Evolutionary conservation across 2,113 vertebrate genomes (phyloP).

Genomic region (Ardeotis arabs): DNA sequence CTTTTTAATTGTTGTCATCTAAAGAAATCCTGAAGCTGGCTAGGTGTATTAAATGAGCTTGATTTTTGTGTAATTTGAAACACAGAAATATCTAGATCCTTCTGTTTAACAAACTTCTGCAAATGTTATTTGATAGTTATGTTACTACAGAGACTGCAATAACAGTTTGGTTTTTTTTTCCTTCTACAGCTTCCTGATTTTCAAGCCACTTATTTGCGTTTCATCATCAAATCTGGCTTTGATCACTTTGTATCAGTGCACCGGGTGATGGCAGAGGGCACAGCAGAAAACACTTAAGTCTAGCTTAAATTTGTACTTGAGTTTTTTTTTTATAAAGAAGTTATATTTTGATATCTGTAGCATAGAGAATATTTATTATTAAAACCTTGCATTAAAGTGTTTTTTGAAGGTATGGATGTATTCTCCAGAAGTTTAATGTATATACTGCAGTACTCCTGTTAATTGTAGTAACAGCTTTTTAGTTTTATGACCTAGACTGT

Average conservation of each 20-base stretch:
- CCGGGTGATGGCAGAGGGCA: constrained; percentile 82
- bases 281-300: constrained; percentile 8
- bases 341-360: background rate
- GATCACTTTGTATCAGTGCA: constrained; percentile 94
- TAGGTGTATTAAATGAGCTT: background rate
- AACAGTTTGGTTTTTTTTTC: background rate
- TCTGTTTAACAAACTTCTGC: background rate
- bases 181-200: constrained; percentile 81
- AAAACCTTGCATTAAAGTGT: background rate
- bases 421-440: background rate
- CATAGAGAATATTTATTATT: background rate
- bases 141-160: background rate
- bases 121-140: background rate
- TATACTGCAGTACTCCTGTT: background rate
- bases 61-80: background rate
- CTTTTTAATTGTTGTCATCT: background rate
- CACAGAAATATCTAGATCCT: background rate
- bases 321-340: background rate
- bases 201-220: constrained; percentile 85
- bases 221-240: constrained; percentile 88
- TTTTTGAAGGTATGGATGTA: background rate
- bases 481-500: background rate
- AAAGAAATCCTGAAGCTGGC: background rate
- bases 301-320: background rate
- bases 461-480: background rate